A percentile compares a stretch with the other conserved stretches of the same genome.
phyloP scores from a whole-genome alignment of 1,140 invertebrate genomes.

The Drosophila virilis region DNA sequence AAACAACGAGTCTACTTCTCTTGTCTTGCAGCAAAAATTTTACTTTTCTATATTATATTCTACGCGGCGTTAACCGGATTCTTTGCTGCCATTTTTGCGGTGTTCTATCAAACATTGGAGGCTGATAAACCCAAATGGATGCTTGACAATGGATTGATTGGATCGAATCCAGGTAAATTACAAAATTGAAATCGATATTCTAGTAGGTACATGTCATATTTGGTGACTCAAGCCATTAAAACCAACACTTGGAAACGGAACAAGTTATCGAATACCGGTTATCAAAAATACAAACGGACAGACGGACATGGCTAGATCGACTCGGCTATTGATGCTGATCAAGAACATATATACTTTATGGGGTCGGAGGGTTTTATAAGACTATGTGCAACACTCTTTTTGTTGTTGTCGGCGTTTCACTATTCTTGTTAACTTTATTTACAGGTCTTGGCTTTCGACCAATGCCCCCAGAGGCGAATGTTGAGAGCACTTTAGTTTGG shows the following conservation, averaged over 20 bases:
- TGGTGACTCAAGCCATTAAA: too few relatives aligned
- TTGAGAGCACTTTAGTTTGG: slow-evolving; percentile 97
- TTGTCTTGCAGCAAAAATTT: slow-evolving; percentile 93
- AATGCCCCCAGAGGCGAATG: slow-evolving; percentile 93
- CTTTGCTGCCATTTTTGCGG: slow-evolving; percentile 95
- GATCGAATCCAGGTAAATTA: slow-evolving; percentile 93
- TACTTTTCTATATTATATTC: slow-evolving; percentile 97
- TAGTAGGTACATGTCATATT: too few relatives aligned
- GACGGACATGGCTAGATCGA: too few relatives aligned
- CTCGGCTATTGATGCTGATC: too few relatives aligned
- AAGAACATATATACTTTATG: too few relatives aligned
- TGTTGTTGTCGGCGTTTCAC: background rate
- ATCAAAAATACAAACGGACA: too few relatives aligned
- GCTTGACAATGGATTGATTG: slow-evolving; percentile 92
- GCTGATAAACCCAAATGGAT: slow-evolving; percentile 94
- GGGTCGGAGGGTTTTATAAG: too few relatives aligned
- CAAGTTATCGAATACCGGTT: too few relatives aligned
- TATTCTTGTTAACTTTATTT: background rate
- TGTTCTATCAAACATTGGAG: slow-evolving; percentile 97
- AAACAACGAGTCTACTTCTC: slow-evolving; percentile 6
- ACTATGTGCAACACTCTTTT: too few relatives aligned
- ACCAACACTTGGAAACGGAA: too few relatives aligned
- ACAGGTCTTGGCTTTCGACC: slow-evolving; percentile 96
- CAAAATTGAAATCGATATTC: background rate
- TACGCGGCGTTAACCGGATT: slow-evolving; percentile 94